Evolutionary conservation across 2,888 invertebrate species (phyloP), one percentile per base, ranked within the genome.

Genomic region (Automeris io): DNA sequence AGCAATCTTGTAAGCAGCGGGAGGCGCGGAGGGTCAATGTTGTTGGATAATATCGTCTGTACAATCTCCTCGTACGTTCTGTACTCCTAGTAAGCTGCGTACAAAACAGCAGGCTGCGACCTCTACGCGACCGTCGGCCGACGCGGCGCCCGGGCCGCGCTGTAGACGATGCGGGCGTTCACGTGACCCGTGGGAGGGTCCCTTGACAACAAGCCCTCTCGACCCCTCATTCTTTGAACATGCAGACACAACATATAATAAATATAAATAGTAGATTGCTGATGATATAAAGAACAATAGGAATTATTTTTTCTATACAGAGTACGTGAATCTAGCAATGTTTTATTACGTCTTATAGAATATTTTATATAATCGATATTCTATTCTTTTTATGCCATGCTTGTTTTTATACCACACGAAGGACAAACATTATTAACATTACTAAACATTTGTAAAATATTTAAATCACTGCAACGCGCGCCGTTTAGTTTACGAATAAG

Each of bases 11-110:
- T 42, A 19, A 41, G 35, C 16, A 39, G 40, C 18, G 49, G 29
- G 52, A 39, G 36, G 50, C 38, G 50, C 32, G 48, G 60, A 2
- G 43, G 64, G 29, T 63, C 67, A 40, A 31, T 8, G 12, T 23
- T 35, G 4, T 37, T 54, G 59, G 65, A 42, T 39, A 2, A 4
- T 40, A 33, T 16, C 29, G 18, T 40, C 41, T 42, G 39, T 25
- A 38, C 40, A 41, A 58, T 35, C 63, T 74, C 62, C 46, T 57
- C n/a, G 35, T 3, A 3, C 6, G 5, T 57, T 67, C 61, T 85
- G 73, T 33, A 45, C 23, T 26, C 40, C 44, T 41, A 21, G 41
- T 43, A 40, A 18, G 25, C 35, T 37, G 41, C 41, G 43, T 39
- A 33, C 38, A 35, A 35, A 35, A 22, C 32, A 19, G 38, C 33